Evolutionary conservation across 1,140 invertebrate genomes (phyloP).

Genomic region (Drosophila virilis): DNA sequence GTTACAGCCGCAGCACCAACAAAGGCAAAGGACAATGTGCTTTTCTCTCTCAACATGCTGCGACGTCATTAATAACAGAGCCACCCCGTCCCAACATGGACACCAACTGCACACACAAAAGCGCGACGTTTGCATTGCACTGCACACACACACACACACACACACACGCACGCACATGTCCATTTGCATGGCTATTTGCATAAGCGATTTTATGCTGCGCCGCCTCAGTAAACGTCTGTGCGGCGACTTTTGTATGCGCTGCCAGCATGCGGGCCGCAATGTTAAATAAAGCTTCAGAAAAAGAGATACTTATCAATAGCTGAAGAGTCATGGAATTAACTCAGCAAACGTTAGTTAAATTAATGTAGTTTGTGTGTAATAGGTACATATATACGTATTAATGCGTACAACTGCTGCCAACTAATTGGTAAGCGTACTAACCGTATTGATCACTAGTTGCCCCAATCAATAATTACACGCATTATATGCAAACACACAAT

Average conservation of each 20-base stretch:
- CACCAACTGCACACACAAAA: conserved; percentile 31
- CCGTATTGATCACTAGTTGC: conserved; percentile 33
- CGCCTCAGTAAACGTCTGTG: conserved; percentile 38
- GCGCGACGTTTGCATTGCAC: conserved; percentile 29
- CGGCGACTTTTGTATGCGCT: conserved; percentile 50
- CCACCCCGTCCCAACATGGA: conserved; percentile 26
- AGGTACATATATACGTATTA: neutral
- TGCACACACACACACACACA: conserved; percentile 41
- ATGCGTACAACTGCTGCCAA: conserved; percentile 12
- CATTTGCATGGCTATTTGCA: conserved; percentile 62
- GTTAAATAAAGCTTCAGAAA: conserved; percentile 4
- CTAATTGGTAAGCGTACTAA: conserved; percentile 35
- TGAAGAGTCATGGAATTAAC: conserved; percentile 15
- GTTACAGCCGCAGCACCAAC: conserved; percentile 14
- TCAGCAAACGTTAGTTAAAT: conserved; percentile 20
- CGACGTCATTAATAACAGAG: conserved; percentile 78
- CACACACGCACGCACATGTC: conserved; percentile 16
- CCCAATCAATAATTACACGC: conserved; percentile 30
- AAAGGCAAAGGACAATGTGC: conserved; percentile 31
- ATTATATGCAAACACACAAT: conserved; percentile 12
- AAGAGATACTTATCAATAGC: conserved; percentile 1
- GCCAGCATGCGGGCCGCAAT: conserved; percentile 23
- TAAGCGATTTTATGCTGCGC: conserved; percentile 76
- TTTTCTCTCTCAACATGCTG: conserved; percentile 52
- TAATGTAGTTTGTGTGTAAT: neutral